Evolutionary conservation across 2,888 invertebrate genomes (phyloP), one percentile per base, ranked within the genome.

Genomic region (Lottia scabra): DNA sequence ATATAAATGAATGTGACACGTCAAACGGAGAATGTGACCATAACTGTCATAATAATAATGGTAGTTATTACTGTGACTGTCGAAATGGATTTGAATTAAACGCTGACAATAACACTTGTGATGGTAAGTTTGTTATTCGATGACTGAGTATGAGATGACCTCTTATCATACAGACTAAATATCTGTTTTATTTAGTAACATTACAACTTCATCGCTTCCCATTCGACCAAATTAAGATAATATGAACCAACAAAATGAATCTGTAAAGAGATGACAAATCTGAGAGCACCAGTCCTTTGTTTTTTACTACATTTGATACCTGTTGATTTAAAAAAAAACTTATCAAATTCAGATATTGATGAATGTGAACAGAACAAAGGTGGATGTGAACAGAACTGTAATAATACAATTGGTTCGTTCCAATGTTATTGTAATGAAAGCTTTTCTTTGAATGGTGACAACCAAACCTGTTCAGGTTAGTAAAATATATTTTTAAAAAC

Each of bases 1-100:
- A 77, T 38, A 70, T 65, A 13, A 26, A 76, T 56, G 76, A 76
- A 45, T 76, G 76, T 68, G 13, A 13, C 23, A 16, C 26, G 10
- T 23, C n/a, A 19, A 65, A 65, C 62, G 26, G 62, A 12, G 16
- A 12, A 19, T 23, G 16, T 26, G 67, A 70, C 27, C 30, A 62
- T 4, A 63, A 46, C 6, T 76, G 76, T 45, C 44, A 68, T 19
- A 76, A 76, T 68, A 72, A 46, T 2, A 65, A 63, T 10, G 75
- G 75, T 6, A 70, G 71, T 6, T 77, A 44, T 63, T 68, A 46
- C 5, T 78, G 78, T 68, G 19, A 63, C 15, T 78, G 78, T 46
- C 30, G 44, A 13, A 13, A 48, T 68, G 79, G 75, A 0, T 75
- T 67, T 68, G n/a, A 27, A n/a, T 68, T 77, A 16, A 65, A 72